Conservation (phyloP, 2,113 vertebrate species). For the Macrotus californicus region DNA sequence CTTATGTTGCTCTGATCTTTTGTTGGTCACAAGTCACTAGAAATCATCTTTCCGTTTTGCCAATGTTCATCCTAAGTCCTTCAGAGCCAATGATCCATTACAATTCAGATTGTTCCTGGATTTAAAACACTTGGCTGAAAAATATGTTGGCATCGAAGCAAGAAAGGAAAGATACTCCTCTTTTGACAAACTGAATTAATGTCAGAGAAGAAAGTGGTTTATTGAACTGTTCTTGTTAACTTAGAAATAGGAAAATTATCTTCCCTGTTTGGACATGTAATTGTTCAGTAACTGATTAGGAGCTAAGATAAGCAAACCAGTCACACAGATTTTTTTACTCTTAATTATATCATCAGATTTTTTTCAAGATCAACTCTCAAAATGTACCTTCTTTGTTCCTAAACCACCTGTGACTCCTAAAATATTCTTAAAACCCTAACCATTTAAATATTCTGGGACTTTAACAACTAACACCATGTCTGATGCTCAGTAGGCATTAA, state of each 20-base stretch:
- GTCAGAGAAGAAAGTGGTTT: not conserved
- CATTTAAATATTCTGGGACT: not conserved
- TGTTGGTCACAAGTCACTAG: not conserved
- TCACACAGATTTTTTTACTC: not conserved
- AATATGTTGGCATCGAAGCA: not conserved
- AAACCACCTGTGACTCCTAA: not conserved
- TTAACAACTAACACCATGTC: not conserved
- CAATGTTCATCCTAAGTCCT: not conserved
- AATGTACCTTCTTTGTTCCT: not conserved
- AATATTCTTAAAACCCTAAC: not conserved
- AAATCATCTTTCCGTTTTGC: not conserved
- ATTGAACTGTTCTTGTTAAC: not conserved
- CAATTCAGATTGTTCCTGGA: not conserved
- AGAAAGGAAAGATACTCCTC: not conserved
- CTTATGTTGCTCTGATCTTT: not conserved
- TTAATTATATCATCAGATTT: not conserved
- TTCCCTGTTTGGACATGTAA: not conserved
- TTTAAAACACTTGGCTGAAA: not conserved
- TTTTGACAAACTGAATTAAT: not conserved
- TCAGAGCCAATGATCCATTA: slow-evolving; percentile 35
- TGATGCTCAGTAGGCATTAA: not conserved
- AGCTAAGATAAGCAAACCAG: not conserved
- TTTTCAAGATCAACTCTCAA: not conserved
- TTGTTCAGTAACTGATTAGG: not conserved
- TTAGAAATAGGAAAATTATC: not conserved